Evolutionary conservation across 1,140 invertebrate genomes (phyloP).

Genomic region (Tyrophagus putrescentiae): DNA sequence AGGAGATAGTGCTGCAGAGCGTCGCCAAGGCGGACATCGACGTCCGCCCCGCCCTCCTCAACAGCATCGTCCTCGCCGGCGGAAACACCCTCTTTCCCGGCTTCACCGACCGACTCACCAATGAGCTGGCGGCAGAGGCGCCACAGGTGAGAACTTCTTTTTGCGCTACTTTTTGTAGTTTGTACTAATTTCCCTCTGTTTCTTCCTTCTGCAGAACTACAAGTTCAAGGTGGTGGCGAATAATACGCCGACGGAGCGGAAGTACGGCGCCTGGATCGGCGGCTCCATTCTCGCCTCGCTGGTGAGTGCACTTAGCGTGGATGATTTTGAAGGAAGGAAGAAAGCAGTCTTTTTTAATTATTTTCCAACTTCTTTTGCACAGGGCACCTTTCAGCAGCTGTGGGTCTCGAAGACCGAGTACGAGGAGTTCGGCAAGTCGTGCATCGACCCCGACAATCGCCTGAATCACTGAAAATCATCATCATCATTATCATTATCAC

Average conservation of each 20-base stretch:
- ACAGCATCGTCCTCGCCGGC: constrained; percentile 40
- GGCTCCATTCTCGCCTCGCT: constrained; percentile 41
- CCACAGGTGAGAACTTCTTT: constrained; percentile 22
- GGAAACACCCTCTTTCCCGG: constrained; percentile 43
- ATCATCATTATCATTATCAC: not conserved
- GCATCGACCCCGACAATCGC: not conserved
- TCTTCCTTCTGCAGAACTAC: constrained; percentile 36
- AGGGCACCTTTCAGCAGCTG: constrained; percentile 41
- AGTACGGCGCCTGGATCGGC: constrained; percentile 76
- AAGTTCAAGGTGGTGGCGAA: constrained; percentile 31
- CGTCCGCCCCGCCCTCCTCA: constrained; percentile 37
- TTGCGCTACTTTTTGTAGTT: constrained; percentile 1
- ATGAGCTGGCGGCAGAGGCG: not conserved
- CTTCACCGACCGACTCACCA: constrained; percentile 11
- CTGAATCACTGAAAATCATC: not conserved
- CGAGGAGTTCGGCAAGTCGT: constrained; percentile 34
- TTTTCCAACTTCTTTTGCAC: not conserved
- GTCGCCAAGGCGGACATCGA: constrained; percentile 35
- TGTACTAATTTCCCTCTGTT: too few relatives aligned
- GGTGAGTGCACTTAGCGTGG: too few relatives aligned
- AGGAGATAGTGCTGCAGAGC: not conserved
- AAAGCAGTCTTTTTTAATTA: not conserved
- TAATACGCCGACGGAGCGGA: constrained; percentile 51
- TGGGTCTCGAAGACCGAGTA: constrained; percentile 39
- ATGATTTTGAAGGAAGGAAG: too few relatives aligned